phyloP scores from a whole-genome alignment of 2,888 invertebrate genomes.

The Nomada fabriciana region DNA sequence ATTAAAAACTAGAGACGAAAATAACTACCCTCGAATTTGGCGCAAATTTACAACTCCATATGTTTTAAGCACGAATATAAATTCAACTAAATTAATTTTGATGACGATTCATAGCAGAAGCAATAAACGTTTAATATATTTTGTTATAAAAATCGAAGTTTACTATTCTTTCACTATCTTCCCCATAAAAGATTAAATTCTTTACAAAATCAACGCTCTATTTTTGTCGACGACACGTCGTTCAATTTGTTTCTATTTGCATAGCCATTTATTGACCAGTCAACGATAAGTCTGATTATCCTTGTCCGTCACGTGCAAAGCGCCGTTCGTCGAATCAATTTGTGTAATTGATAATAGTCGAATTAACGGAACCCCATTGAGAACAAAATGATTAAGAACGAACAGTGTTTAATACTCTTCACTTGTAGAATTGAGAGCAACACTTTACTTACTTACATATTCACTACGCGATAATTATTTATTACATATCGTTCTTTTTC shows the following conservation, averaged over 20 bases:
- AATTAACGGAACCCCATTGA: background rate
- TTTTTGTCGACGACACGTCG: constrained; percentile 1
- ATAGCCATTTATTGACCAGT: constrained; percentile 24
- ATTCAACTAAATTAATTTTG: too few relatives aligned
- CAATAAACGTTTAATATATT: too few relatives aligned
- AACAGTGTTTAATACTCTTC: background rate
- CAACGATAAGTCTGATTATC: constrained; percentile 14
- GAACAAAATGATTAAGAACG: background rate
- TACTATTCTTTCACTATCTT: background rate
- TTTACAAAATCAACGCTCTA: constrained; percentile 13
- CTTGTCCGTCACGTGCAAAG: background rate
- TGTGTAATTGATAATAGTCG: constrained; percentile 15
- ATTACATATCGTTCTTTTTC: too few relatives aligned
- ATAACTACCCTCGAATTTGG: too few relatives aligned
- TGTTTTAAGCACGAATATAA: too few relatives aligned
- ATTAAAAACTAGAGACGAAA: too few relatives aligned
- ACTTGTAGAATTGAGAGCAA: background rate
- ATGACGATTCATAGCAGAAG: too few relatives aligned
- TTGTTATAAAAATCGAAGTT: background rate
- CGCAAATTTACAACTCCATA: too few relatives aligned
- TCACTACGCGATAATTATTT: too few relatives aligned
- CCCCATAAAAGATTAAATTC: background rate
- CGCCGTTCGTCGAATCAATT: constrained; percentile 16
- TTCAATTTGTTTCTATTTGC: constrained; percentile 31
- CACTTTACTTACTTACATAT: background rate